phyloP scores from a whole-genome alignment of 2,113 vertebrate genomes.

The Thamnaconus septentrionalis region DNA sequence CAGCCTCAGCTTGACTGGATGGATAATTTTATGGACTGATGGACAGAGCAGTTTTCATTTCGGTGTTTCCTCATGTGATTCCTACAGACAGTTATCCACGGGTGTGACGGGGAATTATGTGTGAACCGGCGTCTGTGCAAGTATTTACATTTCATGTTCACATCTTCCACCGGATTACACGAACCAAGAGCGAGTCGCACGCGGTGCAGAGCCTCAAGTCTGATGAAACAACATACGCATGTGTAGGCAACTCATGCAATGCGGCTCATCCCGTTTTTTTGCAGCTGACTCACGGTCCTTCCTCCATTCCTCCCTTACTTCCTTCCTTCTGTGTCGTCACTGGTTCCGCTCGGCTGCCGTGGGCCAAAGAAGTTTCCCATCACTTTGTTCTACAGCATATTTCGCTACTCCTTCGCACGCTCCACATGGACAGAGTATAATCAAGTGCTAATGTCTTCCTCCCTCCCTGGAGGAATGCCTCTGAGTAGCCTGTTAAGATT shows the following conservation, averaged over 20 bases:
- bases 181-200: slow-evolving; percentile 28
- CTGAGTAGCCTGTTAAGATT: slow-evolving; percentile 81
- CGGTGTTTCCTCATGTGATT: too few relatives aligned
- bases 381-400: slow-evolving; percentile 70
- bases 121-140: too few relatives aligned
- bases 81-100: too few relatives aligned
- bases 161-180: background rate
- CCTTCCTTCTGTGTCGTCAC: slow-evolving; percentile 21
- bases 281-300: background rate
- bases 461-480: slow-evolving; percentile 67
- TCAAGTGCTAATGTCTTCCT: slow-evolving; percentile 73
- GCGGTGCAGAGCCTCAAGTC: background rate
- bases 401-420: slow-evolving; percentile 35
- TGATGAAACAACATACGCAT: slow-evolving; percentile 22
- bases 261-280: slow-evolving; percentile 13
- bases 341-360: slow-evolving; percentile 44
- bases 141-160: too few relatives aligned
- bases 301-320: slow-evolving; percentile 10
- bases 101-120: too few relatives aligned
- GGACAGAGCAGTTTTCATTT: background rate
- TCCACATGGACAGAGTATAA: slow-evolving; percentile 69
- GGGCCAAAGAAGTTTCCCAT: slow-evolving; percentile 57
- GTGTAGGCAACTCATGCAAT: slow-evolving; percentile 18
- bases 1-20: too few relatives aligned
- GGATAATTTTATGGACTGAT: too few relatives aligned